Base-by-base conservation (phyloP, 2,113 vertebrate genomes). In the Eira barbara region DNA sequence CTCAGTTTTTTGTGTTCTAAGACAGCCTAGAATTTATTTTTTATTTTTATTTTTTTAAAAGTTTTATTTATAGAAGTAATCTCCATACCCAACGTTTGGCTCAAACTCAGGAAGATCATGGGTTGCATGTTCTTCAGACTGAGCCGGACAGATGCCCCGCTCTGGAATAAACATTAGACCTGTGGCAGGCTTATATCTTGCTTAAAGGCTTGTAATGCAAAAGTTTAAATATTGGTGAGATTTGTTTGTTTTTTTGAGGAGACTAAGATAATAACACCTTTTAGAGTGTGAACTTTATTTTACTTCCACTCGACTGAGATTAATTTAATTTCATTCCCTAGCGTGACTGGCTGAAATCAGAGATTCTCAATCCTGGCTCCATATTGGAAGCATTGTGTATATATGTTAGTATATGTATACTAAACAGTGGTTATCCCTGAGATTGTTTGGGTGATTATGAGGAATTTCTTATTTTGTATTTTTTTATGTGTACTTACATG, bases 301-400 rank as follows among this genome's bases (percentile, higher is more conserved):
- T 31, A 31, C 25, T 90, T 71, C 36, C 6, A 34, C 27, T 39
- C 36, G 57, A 76, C 39, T 89, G 91, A 39, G 47, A 78, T 96
- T 82, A 89, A 80, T 47, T 89, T 97, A 25, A 73, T 89, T 97
- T 63, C 89, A 45, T 95, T 92, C 27, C 8, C 49, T 52, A 17
- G 15, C 17, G 49, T 96, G 79, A 83, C 45, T 95, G 49, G 17
- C 85, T 36, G 84, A 79, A 94, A 69, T 82, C 8, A 81, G 20
- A 93, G n/a, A 82, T 85, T 95, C 47, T 82, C 45, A 89, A 18
- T 73, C 14, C 65, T 87, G n/a, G 73, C 7, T 83, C 13, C 9
- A 18, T 88, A 29, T 71, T 95, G 65, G 31, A 94, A 93, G 86
- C 69, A 69, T 59, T 39, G 3, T 69, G 15, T 85, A 9, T 76